Evolutionary conservation across 2,797 vertebrate species (phyloP).

Genomic region (Sebastes taczanowskii): DNA sequence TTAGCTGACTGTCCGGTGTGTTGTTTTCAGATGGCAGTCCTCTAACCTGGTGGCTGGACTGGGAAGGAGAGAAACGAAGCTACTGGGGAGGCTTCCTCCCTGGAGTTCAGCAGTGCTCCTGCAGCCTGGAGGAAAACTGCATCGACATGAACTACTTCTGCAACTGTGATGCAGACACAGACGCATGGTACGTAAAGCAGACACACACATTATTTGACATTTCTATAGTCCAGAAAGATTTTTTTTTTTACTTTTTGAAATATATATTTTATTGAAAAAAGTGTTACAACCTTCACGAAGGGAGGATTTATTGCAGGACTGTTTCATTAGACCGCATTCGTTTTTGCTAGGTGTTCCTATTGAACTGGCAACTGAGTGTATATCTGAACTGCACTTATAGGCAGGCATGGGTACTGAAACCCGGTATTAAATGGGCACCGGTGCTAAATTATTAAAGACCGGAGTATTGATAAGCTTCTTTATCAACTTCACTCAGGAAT

Average conservation of each 20-base stretch:
- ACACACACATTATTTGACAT: background rate
- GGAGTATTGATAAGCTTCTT: too few relatives aligned
- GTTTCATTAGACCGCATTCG: background rate
- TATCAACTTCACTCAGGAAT: too few relatives aligned
- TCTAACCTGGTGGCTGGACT: slow-evolving; percentile 95
- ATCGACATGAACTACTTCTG: slow-evolving; percentile 94
- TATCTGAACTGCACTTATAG: background rate
- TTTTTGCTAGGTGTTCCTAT: background rate
- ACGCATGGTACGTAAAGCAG: slow-evolving; percentile 85
- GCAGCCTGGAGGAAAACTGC: slow-evolving; percentile 95
- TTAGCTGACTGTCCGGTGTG: slow-evolving; percentile 2
- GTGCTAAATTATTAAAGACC: too few relatives aligned
- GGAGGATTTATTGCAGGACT: background rate
- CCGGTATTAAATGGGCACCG: too few relatives aligned
- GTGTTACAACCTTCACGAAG: background rate
- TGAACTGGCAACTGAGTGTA: background rate
- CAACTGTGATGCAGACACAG: slow-evolving; percentile 93
- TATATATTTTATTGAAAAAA: background rate
- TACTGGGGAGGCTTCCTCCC: slow-evolving; percentile 96
- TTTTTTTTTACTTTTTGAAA: background rate
- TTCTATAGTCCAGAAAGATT: background rate
- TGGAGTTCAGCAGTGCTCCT: slow-evolving; percentile 93
- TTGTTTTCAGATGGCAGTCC: slow-evolving; percentile 88
- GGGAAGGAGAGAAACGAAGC: slow-evolving; percentile 87
- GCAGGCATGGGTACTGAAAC: too few relatives aligned